Percentiles rank a stretch among this genome's conserved stretches.
phyloP scores from a whole-genome alignment of 2,888 invertebrate species.

The Masnerella sp. region DNA sequence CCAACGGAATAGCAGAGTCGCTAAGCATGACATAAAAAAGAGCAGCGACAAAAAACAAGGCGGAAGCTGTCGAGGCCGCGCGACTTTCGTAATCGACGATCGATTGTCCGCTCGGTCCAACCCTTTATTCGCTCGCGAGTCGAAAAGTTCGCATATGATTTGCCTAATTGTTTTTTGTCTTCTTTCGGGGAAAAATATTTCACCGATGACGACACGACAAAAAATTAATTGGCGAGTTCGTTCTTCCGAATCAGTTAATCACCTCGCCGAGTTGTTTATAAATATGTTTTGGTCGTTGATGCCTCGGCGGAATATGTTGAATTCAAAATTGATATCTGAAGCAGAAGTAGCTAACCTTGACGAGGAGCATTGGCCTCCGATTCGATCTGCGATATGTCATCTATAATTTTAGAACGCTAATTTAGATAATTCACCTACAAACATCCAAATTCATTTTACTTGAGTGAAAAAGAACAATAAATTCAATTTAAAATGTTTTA shows the following conservation, averaged over 20 bases:
- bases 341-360: conserved; percentile 72
- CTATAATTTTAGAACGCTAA: conserved; percentile 48
- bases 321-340: conserved; percentile 49
- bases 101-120: conserved; percentile 31
- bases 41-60: conserved; percentile 35
- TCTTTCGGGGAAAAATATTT: conserved; percentile 10
- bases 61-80: conserved; percentile 55
- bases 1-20: conserved; percentile 38
- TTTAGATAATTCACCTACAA: conserved; percentile 50
- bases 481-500: too few species aligned
- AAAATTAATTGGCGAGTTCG: conserved; percentile 15
- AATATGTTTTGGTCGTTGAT: conserved; percentile 28
- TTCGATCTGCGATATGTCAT: conserved; percentile 50
- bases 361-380: conserved; percentile 71
- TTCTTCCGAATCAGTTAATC: conserved; percentile 45
- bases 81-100: conserved; percentile 47
- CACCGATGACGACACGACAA: conserved; percentile 17
- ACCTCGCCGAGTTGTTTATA: conserved; percentile 36
- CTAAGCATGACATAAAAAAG: conserved; percentile 43
- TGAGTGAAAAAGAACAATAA: neutral
- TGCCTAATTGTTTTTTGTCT: neutral
- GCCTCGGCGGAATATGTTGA: conserved; percentile 31
- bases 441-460: conserved; percentile 15
- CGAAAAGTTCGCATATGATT: too few species aligned
- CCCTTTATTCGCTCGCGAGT: conserved; percentile 14